A percentile compares a stretch with the other conserved stretches of the same genome.
Evolutionary conservation across 37 sponge, comb jelly and placozoan genomes (phyloP).

Genomic region (Theonella swinhoei): DNA sequence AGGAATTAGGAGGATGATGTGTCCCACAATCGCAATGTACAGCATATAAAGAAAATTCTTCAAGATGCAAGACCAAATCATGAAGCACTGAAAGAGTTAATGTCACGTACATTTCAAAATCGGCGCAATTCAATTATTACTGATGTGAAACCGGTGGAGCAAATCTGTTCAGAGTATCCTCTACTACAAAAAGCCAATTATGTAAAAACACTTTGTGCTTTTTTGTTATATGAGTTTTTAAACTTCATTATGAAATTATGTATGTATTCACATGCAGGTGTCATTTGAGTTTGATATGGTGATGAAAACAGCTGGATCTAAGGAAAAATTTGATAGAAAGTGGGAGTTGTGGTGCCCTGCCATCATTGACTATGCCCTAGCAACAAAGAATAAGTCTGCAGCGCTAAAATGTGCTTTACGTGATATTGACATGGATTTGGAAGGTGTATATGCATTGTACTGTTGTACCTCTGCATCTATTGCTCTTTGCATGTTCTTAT

Average conservation of each 20-base stretch:
- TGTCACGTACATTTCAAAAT: not conserved
- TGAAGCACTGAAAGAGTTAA: not conserved
- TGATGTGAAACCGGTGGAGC: not conserved
- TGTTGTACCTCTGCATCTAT: not conserved
- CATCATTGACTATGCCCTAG: too few species aligned
- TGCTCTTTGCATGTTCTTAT: not conserved
- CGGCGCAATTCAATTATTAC: not conserved
- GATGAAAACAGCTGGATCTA: too few species aligned
- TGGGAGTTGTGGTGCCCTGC: too few species aligned
- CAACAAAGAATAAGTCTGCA: too few species aligned
- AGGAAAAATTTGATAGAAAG: too few species aligned
- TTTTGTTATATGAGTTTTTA: not conserved
- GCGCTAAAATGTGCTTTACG: too few species aligned
- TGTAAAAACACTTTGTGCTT: not conserved
- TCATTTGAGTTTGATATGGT: too few species aligned
- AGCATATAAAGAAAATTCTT: not conserved
- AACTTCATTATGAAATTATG: too few species aligned
- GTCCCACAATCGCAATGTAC: not conserved
- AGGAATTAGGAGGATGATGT: not conserved
- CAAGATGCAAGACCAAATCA: not conserved
- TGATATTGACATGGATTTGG: too few species aligned
- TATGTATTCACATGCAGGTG: too few species aligned
- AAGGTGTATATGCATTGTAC: not conserved
- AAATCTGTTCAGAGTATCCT: not conserved
- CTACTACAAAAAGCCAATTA: not conserved